phyloP scores from a whole-genome alignment of 1,140 invertebrate species.

The Epicauta chinensis region DNA sequence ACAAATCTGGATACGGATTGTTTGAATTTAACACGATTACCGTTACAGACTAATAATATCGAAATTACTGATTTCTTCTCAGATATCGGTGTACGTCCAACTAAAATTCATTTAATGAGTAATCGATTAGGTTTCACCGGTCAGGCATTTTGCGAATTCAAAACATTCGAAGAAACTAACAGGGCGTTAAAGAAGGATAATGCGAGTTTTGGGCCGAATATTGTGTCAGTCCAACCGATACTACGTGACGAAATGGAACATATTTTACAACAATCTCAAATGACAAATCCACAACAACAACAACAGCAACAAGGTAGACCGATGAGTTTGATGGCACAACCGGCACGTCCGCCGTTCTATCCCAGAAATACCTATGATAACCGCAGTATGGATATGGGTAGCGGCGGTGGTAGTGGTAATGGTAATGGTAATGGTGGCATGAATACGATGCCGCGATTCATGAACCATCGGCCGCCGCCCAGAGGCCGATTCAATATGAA shows the following conservation, averaged over 20 bases:
- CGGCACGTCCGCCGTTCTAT: constrained; percentile 9
- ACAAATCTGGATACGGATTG: constrained; percentile 48
- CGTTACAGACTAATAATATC: constrained; percentile 62
- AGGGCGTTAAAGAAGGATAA: constrained; percentile 66
- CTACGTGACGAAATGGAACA: constrained; percentile 50
- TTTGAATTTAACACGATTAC: constrained; percentile 68
- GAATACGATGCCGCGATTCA: constrained; percentile 4
- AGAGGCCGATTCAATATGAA: constrained; percentile 9
- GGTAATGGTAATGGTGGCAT: neutral
- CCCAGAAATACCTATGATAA: constrained; percentile 8
- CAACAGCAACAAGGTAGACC: neutral
- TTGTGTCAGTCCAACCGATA: constrained; percentile 61
- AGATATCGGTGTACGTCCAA: constrained; percentile 65
- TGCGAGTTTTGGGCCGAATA: constrained; percentile 55
- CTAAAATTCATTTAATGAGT: constrained; percentile 70
- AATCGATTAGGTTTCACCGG: constrained; percentile 57
- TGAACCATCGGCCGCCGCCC: constrained; percentile 1
- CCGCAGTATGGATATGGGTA: neutral
- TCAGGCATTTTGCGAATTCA: constrained; percentile 82
- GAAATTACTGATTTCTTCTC: constrained; percentile 77
- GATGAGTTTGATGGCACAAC: neutral
- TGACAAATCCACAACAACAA: neutral
- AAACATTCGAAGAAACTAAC: constrained; percentile 58
- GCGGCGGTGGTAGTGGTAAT: constrained; percentile 5
- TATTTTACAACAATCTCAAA: constrained; percentile 18